Conservation (phyloP, 2,888 invertebrate species). For the Psylliodes chrysocephalus region DNA sequence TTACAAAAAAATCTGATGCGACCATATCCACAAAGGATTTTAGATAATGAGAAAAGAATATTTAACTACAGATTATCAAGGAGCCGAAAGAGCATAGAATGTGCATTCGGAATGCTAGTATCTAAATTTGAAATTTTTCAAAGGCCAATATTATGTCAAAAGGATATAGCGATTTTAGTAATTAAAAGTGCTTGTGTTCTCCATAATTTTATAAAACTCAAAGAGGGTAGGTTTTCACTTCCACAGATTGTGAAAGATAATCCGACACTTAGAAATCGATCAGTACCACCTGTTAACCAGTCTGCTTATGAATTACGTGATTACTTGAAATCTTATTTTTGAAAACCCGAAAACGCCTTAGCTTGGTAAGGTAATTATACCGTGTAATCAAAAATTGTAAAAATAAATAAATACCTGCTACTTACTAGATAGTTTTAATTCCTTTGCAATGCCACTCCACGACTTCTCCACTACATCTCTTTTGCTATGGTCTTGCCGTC, state of each 20-base stretch:
- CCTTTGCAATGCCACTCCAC: background rate
- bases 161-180: conserved; percentile 6
- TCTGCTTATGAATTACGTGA: conserved; percentile 1
- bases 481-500: conserved; percentile 1
- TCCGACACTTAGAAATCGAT: background rate
- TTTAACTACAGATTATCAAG: conserved; percentile 23
- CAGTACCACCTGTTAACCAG: background rate
- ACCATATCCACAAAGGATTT: conserved; percentile 17
- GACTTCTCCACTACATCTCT: background rate
- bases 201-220: conserved; percentile 14
- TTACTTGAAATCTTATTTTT: conserved; percentile 5
- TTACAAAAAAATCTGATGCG: conserved; percentile 14
- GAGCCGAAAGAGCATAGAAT: conserved; percentile 8
- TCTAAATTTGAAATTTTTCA: conserved; percentile 5
- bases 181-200: conserved; percentile 15
- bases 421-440: conserved; percentile 5
- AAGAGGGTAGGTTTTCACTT: conserved; percentile 9
- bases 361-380: conserved; percentile 8
- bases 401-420: conserved; percentile 2
- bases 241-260: conserved; percentile 9
- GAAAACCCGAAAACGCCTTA: conserved; percentile 9
- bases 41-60: conserved; percentile 18
- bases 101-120: conserved; percentile 1
- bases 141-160: conserved; percentile 1
- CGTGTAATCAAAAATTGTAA: conserved; percentile 7